Evolutionary conservation across 1,140 invertebrate species (phyloP), one percentile per base, ranked within the genome.

Genomic region (Drosophila varians): DNA sequence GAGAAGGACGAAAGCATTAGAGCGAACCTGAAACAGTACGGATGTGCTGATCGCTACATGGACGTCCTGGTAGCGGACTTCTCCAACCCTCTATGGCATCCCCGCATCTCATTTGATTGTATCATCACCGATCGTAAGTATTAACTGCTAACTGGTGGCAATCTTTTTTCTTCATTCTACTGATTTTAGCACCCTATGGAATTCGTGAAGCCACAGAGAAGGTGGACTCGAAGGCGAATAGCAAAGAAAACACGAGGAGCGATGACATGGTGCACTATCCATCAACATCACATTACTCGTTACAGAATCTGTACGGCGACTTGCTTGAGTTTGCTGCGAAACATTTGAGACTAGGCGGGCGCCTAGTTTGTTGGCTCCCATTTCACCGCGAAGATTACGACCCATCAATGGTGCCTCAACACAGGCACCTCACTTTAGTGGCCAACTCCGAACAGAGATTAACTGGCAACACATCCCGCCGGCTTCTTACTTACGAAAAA

Each of bases 61-160:
- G 98, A 99, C 92, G 95, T 97, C 1, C 77, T 98, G 1, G 95
- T 99, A 4, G 96, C 96, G 53, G 98, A 99, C 92, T 96, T 97
- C 83, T 96, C 98, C 0, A 92, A 94, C 71, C 94, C 95, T 1
- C 90, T 97, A 65, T 98, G 97, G 97, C 93, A 93, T 64, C 77
- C 93, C 2, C 84, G 93, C 12, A 89, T 96, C 12, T 90, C 92
- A 71, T 94, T 98, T 75, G 97, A 99, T 92, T 94, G 96, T 43
- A 97, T 98, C 64, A 95, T 99, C 46, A 98, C 98, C 42, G 98
- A 99, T 92, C 98, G 98, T 99, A 93, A 95, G 96, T 95, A 57
- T n/a, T 31, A 31, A 9, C 19, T 51, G 7, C 0, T 34, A 18
- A 8, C 3, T 18, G 18, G n/a, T 14, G 4, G 1, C 7, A 18